phyloP scores from a whole-genome alignment of 2,888 invertebrate genomes.

The Alitta virens region DNA sequence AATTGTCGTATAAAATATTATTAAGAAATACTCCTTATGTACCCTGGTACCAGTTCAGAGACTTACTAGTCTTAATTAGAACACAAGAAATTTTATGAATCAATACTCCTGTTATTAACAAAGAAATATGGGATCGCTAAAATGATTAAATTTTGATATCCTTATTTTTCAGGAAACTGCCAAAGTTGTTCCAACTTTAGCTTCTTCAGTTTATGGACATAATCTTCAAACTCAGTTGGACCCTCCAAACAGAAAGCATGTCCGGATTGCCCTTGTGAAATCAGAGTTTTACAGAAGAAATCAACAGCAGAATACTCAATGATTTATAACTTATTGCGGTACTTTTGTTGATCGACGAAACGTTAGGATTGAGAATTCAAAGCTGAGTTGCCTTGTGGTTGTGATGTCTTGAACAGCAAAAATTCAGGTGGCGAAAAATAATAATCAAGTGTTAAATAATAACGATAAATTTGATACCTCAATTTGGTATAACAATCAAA shows the following conservation, averaged over 20 bases:
- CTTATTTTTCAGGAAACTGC: slow-evolving; percentile 49
- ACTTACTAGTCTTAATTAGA: no score
- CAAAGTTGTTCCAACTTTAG: slow-evolving; percentile 48
- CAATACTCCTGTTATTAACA: no score
- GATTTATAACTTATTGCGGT: neutral
- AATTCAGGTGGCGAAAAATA: neutral
- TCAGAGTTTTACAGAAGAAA: slow-evolving; percentile 53
- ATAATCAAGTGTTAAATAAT: no score
- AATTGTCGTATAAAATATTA: no score
- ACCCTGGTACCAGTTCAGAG: no score
- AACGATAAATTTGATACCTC: no score
- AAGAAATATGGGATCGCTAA: no score
- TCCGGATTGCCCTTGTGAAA: slow-evolving; percentile 47
- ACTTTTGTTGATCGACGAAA: neutral
- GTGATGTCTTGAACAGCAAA: neutral
- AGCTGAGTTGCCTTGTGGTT: no score
- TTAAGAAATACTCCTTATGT: no score
- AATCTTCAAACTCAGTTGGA: slow-evolving; percentile 37
- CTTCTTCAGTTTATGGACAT: slow-evolving; percentile 53
- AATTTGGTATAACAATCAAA: no score
- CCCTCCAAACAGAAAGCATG: slow-evolving; percentile 47
- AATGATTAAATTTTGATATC: no score
- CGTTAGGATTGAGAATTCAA: neutral
- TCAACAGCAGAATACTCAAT: slow-evolving; percentile 7
- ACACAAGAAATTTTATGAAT: no score